Evolutionary conservation across 2,888 invertebrate species (phyloP), one percentile per base, ranked within the genome.

Genomic region (Gnatocerus cornutus): DNA sequence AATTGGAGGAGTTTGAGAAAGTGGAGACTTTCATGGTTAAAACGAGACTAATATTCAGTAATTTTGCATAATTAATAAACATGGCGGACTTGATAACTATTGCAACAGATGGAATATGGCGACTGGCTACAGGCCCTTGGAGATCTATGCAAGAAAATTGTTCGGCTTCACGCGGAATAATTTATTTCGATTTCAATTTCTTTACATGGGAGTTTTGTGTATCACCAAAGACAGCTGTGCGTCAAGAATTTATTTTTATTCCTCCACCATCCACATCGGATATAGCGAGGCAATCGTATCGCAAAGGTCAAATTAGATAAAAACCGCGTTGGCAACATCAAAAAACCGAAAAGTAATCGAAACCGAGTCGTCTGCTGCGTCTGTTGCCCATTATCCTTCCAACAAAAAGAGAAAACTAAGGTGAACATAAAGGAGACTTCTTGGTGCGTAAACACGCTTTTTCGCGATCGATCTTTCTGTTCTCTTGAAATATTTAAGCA

Each of bases 401-500:
- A 21, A 50, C 48, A 46, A 46, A 46, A 14, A 16, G 9, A 21
- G 29, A 10, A 29, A 10, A 29, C 7, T 6, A 52, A 53, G 37
- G 37, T 9, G 13, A 29, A 21, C 12, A 10, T 41, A 10, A 13
- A 41, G 1, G 43, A 1, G 29, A 7, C 41, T 43, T 27, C 43
- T 27, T 39, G 12, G 16, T 59, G 59, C 46, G 59, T 61, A 61
- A 46, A 61, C 62, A 50, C 10, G 37, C 39, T 21, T 33, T 39
- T 50, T 50, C 10, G 2, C 41, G 33, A 62, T 64, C 64, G 64
- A 64, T 64, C 37, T 13, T 53, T 29, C 3, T 9, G 5, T 30
- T 1, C 53, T 43, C 53, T 7, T 68, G 46, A 68, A 68, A 62
- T 68, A 68, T 68, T 66, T 61, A 67, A 30, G 61, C 45, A 43